phyloP scores from a whole-genome alignment of 2,113 vertebrate species.

The Spea bombifrons region DNA sequence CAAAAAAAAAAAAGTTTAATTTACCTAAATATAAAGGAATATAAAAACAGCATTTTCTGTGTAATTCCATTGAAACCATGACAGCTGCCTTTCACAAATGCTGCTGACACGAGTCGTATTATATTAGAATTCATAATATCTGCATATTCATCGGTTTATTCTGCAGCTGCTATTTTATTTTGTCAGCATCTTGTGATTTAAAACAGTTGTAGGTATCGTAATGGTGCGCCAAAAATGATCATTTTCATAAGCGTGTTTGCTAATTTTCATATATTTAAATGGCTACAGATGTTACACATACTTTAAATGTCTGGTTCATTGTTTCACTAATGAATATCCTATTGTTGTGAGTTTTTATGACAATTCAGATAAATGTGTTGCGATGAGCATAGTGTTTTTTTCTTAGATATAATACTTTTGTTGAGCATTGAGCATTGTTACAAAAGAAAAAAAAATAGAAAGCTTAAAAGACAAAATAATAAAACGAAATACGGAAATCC shows the following conservation, averaged over 20 bases:
- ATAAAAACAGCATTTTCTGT: slow-evolving; percentile 67
- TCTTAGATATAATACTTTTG: too few species aligned
- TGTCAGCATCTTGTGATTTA: slow-evolving; percentile 79
- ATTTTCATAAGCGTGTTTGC: slow-evolving; percentile 59
- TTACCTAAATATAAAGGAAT: slow-evolving; percentile 59
- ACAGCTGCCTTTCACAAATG: slow-evolving; percentile 74
- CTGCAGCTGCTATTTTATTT: slow-evolving; percentile 79
- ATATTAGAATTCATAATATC: slow-evolving; percentile 75
- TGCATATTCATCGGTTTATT: slow-evolving; percentile 75
- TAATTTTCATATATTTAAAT: slow-evolving; percentile 58
- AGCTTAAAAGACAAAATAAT: too few species aligned
- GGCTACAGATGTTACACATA: slow-evolving; percentile 52
- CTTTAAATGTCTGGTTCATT: slow-evolving; percentile 20
- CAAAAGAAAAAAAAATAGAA: too few species aligned
- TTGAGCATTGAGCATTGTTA: too few species aligned
- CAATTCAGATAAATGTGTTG: background rate
- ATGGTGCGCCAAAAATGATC: slow-evolving; percentile 60
- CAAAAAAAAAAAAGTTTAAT: slow-evolving; percentile 53
- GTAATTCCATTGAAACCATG: slow-evolving; percentile 65
- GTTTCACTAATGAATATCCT: slow-evolving; percentile 19
- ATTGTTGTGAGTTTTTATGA: background rate
- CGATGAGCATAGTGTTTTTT: too few species aligned
- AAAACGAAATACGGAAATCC: too few species aligned
- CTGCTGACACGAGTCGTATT: slow-evolving; percentile 74
- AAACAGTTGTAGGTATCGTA: slow-evolving; percentile 50